These are phyloP conservation scores for Notothenia coriiceps DNA, from an alignment of 2,113 vertebrate species.

Conservation along the genomic window DNA sequence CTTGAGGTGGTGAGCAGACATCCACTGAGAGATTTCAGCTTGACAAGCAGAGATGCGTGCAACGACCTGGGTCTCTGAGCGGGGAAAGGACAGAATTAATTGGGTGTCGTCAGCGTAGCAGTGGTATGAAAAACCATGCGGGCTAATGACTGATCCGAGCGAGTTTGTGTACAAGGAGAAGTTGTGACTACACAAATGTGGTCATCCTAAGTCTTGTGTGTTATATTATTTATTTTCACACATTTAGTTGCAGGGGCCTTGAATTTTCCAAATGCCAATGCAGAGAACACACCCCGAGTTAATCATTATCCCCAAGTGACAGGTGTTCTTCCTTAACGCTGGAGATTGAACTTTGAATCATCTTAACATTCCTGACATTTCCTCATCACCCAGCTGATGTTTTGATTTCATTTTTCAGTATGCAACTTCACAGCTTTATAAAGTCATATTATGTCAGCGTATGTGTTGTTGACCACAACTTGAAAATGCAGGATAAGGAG, in stretches of 20 bases:
- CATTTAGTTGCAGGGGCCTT: not conserved
- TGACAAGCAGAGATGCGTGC: too few relatives aligned
- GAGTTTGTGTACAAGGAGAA: too few relatives aligned
- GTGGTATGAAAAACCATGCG: too few relatives aligned
- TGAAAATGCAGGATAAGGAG: too few relatives aligned
- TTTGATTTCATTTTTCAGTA: not conserved
- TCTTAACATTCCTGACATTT: not conserved
- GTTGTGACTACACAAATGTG: not conserved
- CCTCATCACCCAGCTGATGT: not conserved
- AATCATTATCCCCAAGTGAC: conserved; percentile 57
- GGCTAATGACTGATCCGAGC: too few relatives aligned
- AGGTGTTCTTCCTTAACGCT: conserved; percentile 47
- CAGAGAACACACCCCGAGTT: conserved; percentile 57
- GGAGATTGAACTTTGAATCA: conserved; percentile 34
- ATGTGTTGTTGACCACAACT: too few relatives aligned
- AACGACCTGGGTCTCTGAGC: too few relatives aligned
- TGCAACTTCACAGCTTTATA: not conserved
- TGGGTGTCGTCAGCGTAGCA: too few relatives aligned
- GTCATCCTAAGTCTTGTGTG: not conserved
- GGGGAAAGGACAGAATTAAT: too few relatives aligned
- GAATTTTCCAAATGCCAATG: conserved; percentile 13
- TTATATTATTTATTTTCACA: conserved; percentile 13
- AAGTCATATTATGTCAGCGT: not conserved
- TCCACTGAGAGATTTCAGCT: too few relatives aligned
- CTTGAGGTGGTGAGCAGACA: too few relatives aligned